Percentiles rank a stretch among this genome's conserved stretches.
phyloP scores from a whole-genome alignment of 2,888 invertebrate species.

The Alviniconcha strummeri region DNA sequence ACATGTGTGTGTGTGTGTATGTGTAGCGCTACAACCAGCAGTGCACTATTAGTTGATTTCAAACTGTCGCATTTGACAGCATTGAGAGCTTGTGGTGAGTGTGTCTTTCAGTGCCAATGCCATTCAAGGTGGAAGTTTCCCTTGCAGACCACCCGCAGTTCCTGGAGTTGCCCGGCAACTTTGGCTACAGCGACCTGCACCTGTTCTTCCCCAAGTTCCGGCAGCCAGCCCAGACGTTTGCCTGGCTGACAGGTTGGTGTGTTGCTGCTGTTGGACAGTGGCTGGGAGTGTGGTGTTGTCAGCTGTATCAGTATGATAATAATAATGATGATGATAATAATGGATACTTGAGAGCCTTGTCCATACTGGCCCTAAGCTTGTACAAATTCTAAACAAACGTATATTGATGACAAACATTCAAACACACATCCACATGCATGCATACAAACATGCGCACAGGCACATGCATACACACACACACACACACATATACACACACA shows the following conservation, averaged over 20 bases:
- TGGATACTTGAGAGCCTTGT: no score
- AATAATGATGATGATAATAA: neutral
- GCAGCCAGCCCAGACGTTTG: constrained; percentile 85
- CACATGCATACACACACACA: no score
- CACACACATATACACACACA: no score
- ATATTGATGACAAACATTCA: no score
- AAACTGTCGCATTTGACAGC: neutral
- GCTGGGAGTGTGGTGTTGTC: neutral
- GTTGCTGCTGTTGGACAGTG: neutral
- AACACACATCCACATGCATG: no score
- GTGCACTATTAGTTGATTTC: no score
- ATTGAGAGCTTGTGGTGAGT: neutral
- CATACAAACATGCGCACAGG: no score
- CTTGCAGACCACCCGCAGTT: constrained; percentile 75
- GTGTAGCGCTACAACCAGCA: neutral
- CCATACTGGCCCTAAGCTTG: no score
- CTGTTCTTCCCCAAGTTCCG: constrained; percentile 83
- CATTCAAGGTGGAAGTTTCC: neutral
- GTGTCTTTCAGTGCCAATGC: neutral
- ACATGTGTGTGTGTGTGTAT: neutral
- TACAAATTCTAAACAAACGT: no score
- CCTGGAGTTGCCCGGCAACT: constrained; percentile 83
- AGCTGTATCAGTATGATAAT: no score
- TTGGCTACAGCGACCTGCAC: constrained; percentile 86
- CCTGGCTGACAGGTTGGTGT: constrained; percentile 84